Evolutionary conservation across 2,888 invertebrate genomes (phyloP).

Genomic region (Aquatica leii): DNA sequence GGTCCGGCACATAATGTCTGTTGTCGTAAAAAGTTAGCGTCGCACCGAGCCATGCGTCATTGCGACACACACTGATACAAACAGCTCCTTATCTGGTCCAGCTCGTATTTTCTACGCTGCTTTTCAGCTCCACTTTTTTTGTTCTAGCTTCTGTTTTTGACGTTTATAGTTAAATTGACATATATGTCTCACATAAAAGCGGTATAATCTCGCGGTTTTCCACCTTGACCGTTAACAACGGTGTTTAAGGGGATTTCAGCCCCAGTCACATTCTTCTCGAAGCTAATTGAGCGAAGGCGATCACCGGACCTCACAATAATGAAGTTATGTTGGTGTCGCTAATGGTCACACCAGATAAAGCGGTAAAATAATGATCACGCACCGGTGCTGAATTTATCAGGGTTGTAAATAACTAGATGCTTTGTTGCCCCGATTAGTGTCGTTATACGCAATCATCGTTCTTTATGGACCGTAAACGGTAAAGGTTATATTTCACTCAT

Average conservation of each 20-base stretch:
- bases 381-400: constrained; percentile 49
- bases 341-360: constrained; percentile 47
- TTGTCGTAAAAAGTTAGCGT: constrained; percentile 59
- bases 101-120: constrained; percentile 43
- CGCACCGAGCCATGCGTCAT: constrained; percentile 56
- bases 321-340: constrained; percentile 53
- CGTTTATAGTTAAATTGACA: constrained; percentile 44
- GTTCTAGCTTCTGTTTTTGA: constrained; percentile 37
- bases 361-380: constrained; percentile 52
- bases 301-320: constrained; percentile 49
- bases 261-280: constrained; percentile 62
- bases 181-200: constrained; percentile 43
- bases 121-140: constrained; percentile 37
- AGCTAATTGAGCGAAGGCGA: constrained; percentile 68
- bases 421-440: constrained; percentile 54
- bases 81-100: constrained; percentile 45
- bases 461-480: constrained; percentile 55
- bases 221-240: constrained; percentile 41
- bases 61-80: constrained; percentile 58
- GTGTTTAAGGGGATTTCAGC: constrained; percentile 26
- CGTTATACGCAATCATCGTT: constrained; percentile 55
- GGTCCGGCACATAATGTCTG: constrained; percentile 48
- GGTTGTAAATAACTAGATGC: constrained; percentile 51
- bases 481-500: constrained; percentile 16
- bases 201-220: constrained; percentile 42